Base-by-base conservation (phyloP, 2,888 invertebrate species). In the Torymus auratus region DNA sequence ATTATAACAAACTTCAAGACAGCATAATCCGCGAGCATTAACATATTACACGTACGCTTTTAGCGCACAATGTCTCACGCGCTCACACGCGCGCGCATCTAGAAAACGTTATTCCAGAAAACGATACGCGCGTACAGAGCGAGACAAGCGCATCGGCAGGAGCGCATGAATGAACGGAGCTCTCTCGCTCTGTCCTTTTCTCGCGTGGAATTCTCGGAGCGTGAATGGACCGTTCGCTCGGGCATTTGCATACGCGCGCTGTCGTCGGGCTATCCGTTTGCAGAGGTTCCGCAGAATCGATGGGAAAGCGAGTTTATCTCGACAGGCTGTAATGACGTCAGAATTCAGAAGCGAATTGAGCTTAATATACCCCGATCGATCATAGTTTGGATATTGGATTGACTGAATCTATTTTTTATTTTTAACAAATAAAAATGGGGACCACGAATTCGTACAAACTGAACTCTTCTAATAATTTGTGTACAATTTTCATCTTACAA, bases 1-100 rank as follows among this genome's bases (percentile, higher is more conserved):
- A 20, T 10, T 17, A 15, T 13, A 15, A 17, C 58, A 4, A 15
- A 50, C 41, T 60, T 41, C 41, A 41, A 41, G 41, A 41, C 41
- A 20, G 68, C 28, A 61, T 53, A 62, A 76, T 69, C 55, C 17
- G n/a, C 76, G 13, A 3, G 17, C 52, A 76, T 76, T 68, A 76
- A 55, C 76, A 62, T 68, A 73, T 20, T 65, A 64, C 64, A 53
- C 61, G 68, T 5, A 28, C 13, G n/a, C 41, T 41, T 41, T 41
- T 41, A 41, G 56, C 23, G 17, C 13, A 73, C 73, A 73, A 73
- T 73, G 41, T 41, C 7, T 41, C 56, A 65, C 11, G 17, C 41
- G 52, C 7, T 41, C 56, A 65, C 11, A 14, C 41, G 52, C 12
- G 52, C 20, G 52, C 12, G 52, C 53, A 17, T 17, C 23, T 23